phyloP scores from a whole-genome alignment of 2,888 invertebrate species.

The Drosophila rellima region DNA sequence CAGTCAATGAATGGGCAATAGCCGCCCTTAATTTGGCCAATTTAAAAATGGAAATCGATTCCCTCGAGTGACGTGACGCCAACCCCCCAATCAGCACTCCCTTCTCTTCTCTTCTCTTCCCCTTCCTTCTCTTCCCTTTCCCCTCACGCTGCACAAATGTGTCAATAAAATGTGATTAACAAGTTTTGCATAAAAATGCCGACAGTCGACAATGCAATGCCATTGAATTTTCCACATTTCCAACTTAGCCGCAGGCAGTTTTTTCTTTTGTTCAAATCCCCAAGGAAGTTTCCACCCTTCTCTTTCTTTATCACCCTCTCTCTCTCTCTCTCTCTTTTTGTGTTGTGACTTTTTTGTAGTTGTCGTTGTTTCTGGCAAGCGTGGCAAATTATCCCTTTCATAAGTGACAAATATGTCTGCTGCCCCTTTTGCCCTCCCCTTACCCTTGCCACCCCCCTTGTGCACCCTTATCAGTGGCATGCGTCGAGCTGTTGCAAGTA shows the following conservation, averaged over 20 bases:
- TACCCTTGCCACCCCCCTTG: neutral
- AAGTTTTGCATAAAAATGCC: slow-evolving; percentile 80
- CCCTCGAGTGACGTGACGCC: slow-evolving; percentile 57
- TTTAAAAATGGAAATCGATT: slow-evolving; percentile 81
- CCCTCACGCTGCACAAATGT: slow-evolving; percentile 47
- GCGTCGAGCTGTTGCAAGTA: slow-evolving; percentile 70
- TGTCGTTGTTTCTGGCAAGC: slow-evolving; percentile 56
- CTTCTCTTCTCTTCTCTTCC: too few species aligned
- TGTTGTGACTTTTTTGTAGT: slow-evolving; percentile 4
- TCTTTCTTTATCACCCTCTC: neutral
- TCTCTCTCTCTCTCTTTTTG: neutral
- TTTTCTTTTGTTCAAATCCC: slow-evolving; percentile 52
- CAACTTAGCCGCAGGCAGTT: slow-evolving; percentile 59
- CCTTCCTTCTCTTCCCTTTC: too few species aligned
- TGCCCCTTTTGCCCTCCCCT: neutral
- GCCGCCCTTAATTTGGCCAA: slow-evolving; percentile 81
- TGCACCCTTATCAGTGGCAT: slow-evolving; percentile 63
- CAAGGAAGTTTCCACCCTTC: slow-evolving; percentile 1
- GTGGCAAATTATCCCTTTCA: slow-evolving; percentile 79
- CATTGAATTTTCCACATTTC: slow-evolving; percentile 21
- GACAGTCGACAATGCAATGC: slow-evolving; percentile 64
- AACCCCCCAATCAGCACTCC: neutral
- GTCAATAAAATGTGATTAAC: slow-evolving; percentile 81
- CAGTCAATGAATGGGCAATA: slow-evolving; percentile 29
- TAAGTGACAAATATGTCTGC: slow-evolving; percentile 76